Conservation (phyloP, 2,888 invertebrate species). For the Drosophila meridionalis region DNA sequence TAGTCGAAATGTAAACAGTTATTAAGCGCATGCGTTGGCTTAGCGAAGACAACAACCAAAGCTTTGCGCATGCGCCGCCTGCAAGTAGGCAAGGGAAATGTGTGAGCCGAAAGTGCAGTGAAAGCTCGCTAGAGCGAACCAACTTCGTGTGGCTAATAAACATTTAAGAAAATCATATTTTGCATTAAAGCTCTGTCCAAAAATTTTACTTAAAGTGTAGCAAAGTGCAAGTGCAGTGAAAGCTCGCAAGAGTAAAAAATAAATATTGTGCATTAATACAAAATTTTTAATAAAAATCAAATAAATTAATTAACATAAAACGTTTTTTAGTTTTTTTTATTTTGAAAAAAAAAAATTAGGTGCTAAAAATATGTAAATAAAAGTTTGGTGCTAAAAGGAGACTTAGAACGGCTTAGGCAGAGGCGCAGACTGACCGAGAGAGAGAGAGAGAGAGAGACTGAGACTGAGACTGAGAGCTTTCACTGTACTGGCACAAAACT, state of each 20-base stretch:
- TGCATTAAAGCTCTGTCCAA: neutral
- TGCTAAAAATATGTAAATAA: constrained; percentile 14
- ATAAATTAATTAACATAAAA: neutral
- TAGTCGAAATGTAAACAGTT: constrained; percentile 1
- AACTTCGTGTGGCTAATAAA: neutral
- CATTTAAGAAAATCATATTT: neutral
- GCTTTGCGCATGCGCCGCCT: constrained; percentile 23
- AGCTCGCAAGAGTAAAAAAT: neutral
- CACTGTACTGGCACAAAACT: constrained; percentile 4
- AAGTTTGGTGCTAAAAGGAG: constrained; percentile 1
- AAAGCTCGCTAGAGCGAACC: neutral
- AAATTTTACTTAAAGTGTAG: neutral
- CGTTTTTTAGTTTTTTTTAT: neutral
- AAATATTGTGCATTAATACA: neutral
- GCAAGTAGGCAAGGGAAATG: constrained; percentile 30
- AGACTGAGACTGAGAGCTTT: constrained; percentile 4
- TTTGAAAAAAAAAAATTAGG: neutral
- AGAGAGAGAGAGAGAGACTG: neutral
- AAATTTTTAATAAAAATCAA: neutral
- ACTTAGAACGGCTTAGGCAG: constrained; percentile 3
- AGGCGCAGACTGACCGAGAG: neutral
- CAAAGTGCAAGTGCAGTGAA: neutral
- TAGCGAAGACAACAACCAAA: constrained; percentile 33
- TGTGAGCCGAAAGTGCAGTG: constrained; percentile 30
- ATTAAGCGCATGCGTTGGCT: constrained; percentile 1